phyloP scores from a whole-genome alignment of 2,113 vertebrate genomes.

The Ariopsis seemanni region DNA sequence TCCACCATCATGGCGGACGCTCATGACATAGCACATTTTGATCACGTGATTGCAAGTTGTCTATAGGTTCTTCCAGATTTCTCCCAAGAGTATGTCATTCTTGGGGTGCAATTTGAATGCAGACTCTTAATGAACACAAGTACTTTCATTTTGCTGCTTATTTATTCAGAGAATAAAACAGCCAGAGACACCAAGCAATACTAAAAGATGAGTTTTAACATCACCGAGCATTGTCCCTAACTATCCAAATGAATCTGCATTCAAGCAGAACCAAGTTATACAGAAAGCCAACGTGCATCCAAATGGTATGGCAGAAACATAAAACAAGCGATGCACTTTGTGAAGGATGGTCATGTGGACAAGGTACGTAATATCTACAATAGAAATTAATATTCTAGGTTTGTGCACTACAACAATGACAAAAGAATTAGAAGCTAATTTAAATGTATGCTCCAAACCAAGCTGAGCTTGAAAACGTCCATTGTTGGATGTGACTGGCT shows the following conservation, averaged over 20 bases:
- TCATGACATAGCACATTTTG: no score
- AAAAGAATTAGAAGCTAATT: conserved; percentile 52
- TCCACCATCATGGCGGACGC: no score
- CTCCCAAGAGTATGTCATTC: neutral
- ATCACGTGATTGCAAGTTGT: neutral
- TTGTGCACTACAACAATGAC: conserved; percentile 38
- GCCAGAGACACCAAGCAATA: conserved; percentile 23
- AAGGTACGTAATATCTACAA: conserved; percentile 38
- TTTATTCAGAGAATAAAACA: conserved; percentile 23
- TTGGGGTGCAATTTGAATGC: neutral
- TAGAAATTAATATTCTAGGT: conserved; percentile 50
- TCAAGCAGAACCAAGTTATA: conserved; percentile 39
- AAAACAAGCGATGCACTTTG: conserved; percentile 24
- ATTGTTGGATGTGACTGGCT: conserved; percentile 28
- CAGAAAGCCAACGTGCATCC: conserved; percentile 34
- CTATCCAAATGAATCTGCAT: conserved; percentile 44
- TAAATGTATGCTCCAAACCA: conserved; percentile 52
- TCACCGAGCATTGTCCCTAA: conserved; percentile 27
- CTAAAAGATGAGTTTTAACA: conserved; percentile 25
- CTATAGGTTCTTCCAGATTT: neutral
- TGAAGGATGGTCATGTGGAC: conserved; percentile 19
- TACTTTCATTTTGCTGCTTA: conserved; percentile 15
- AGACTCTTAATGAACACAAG: neutral
- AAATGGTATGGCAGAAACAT: conserved; percentile 35
- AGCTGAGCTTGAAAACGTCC: conserved; percentile 44